A percentile compares a stretch with the other conserved stretches of the same genome.
Evolutionary conservation across 2,888 invertebrate species (phyloP).

Genomic region (Maniola hyperantus): DNA sequence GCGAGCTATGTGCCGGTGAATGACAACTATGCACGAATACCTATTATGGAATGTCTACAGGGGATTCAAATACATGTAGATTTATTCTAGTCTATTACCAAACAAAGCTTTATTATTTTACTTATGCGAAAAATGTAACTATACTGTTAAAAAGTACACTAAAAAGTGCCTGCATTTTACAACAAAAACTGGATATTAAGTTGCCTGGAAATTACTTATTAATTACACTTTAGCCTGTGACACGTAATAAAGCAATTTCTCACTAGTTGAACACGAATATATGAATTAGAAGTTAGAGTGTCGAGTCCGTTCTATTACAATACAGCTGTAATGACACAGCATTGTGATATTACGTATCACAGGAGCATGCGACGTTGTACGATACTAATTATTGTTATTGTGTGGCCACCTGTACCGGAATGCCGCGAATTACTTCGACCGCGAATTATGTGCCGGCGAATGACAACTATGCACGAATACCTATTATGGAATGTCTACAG

Average conservation of each 20-base stretch:
- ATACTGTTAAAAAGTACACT: neutral
- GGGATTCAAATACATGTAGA: slow-evolving; percentile 1
- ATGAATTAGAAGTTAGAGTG: neutral
- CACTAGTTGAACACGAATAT: neutral
- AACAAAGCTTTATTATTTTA: no score
- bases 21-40: slow-evolving; percentile 30
- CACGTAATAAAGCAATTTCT: no score
- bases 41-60: slow-evolving; percentile 21
- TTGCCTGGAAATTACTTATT: no score
- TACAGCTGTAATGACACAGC: neutral
- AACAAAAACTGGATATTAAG: no score
- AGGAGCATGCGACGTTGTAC: slow-evolving; percentile 1
- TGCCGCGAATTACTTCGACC: slow-evolving; percentile 37
- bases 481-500: slow-evolving; percentile 22
- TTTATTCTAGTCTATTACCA: neutral
- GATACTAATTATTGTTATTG: slow-evolving; percentile 41
- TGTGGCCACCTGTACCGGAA: slow-evolving; percentile 40
- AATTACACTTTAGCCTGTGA: no score
- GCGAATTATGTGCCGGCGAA: slow-evolving; percentile 31
- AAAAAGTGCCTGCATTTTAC: neutral
- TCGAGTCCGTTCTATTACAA: slow-evolving; percentile 2
- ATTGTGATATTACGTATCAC: neutral
- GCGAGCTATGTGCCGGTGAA: slow-evolving; percentile 31
- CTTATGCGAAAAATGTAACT: no score
- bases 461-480: slow-evolving; percentile 30